phyloP scores from a whole-genome alignment of 2,888 invertebrate genomes.

The Campaea margaritaria region DNA sequence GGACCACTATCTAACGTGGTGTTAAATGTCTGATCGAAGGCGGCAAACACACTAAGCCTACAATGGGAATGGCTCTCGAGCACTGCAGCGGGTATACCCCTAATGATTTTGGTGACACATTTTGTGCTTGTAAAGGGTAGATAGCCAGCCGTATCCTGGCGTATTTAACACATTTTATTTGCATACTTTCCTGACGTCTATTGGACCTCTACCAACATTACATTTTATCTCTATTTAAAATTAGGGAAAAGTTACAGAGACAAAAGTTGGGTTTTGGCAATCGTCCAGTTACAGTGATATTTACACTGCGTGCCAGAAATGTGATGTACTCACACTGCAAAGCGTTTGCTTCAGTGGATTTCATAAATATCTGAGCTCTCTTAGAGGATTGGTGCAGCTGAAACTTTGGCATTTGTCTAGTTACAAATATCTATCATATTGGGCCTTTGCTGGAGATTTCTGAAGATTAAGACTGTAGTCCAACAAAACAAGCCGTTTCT shows the following conservation, averaged over 20 bases:
- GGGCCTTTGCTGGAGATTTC: background rate
- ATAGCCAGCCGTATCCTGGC: too few species aligned
- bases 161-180: constrained; percentile 5
- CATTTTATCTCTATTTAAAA: constrained; percentile 40
- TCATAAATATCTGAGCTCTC: constrained; percentile 19
- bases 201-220: constrained; percentile 47
- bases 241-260: constrained; percentile 38
- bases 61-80: too few species aligned
- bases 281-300: constrained; percentile 61
- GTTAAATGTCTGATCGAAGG: too few species aligned
- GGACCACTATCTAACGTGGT: too few species aligned
- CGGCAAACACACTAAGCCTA: too few species aligned
- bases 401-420: constrained; percentile 1
- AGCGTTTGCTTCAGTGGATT: constrained; percentile 17
- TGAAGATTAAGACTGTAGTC: background rate
- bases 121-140: too few species aligned
- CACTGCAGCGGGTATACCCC: too few species aligned
- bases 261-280: constrained; percentile 51
- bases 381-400: constrained; percentile 4
- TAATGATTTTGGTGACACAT: too few species aligned
- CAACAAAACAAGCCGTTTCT: too few species aligned
- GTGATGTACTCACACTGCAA: constrained; percentile 37
- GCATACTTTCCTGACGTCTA: constrained; percentile 28
- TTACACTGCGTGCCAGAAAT: constrained; percentile 51
- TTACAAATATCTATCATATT: background rate